A percentile compares a stretch with the other conserved stretches of the same genome.
phyloP scores from a whole-genome alignment of 2,888 invertebrate genomes.

The Aspidiotus destructor region DNA sequence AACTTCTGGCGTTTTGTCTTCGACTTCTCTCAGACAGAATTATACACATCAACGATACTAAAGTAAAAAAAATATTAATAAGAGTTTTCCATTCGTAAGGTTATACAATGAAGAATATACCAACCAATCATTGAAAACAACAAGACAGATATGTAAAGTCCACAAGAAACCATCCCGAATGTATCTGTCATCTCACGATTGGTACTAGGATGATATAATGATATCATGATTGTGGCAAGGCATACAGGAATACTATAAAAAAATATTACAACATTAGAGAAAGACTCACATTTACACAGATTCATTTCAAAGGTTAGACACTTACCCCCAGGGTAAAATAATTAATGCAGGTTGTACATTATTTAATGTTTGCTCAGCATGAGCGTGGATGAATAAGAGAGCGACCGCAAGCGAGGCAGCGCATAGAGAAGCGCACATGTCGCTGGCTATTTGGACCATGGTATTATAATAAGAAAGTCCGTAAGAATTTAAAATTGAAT shows the following conservation, averaged over 20 bases:
- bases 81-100: too few relatives aligned
- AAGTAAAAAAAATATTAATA: not conserved
- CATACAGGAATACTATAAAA: conserved; percentile 21
- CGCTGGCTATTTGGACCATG: conserved; percentile 33
- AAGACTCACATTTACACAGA: not conserved
- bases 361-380: conserved; percentile 72
- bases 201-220: not conserved
- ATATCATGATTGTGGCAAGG: conserved; percentile 20
- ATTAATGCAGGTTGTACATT: conserved; percentile 62
- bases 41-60: conserved; percentile 7
- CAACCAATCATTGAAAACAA: conserved; percentile 25
- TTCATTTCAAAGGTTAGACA: too few relatives aligned
- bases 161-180: conserved; percentile 17
- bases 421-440: conserved; percentile 34
- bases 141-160: conserved; percentile 23
- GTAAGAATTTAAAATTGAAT: conserved; percentile 51
- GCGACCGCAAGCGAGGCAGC: conserved; percentile 34
- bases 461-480: not conserved
- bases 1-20: conserved; percentile 16
- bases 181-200: not conserved
- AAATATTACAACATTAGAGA: conserved; percentile 9
- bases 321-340: conserved; percentile 51
- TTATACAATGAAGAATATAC: not conserved
- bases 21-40: conserved; percentile 23
- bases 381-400: conserved; percentile 68